A percentile compares a stretch with the other conserved stretches of the same genome.
These are phyloP conservation scores for Rhadina sibilatrix DNA, from an alignment of 2,113 vertebrate genomes.

Conservation along the genomic window DNA sequence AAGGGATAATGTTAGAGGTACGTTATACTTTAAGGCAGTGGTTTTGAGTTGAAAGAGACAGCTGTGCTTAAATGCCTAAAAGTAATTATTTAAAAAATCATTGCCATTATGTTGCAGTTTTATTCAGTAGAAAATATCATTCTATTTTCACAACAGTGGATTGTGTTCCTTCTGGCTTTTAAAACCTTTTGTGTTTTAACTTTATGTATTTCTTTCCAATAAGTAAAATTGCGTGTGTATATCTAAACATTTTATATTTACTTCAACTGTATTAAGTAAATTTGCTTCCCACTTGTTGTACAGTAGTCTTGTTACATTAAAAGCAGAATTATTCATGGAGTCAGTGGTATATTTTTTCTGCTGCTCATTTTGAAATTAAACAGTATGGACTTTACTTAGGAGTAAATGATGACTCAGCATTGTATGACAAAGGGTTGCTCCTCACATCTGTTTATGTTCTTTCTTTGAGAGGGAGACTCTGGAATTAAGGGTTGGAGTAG, in stretches of 20 bases:
- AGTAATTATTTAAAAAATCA: constrained; percentile 42
- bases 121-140: constrained; percentile 8
- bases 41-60: constrained; percentile 28
- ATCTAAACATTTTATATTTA: constrained; percentile 65
- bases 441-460: background rate
- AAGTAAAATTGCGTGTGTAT: constrained; percentile 23
- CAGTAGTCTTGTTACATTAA: constrained; percentile 66
- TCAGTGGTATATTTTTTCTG: background rate
- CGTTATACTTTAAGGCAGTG: background rate
- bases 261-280: constrained; percentile 56
- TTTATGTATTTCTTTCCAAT: constrained; percentile 53
- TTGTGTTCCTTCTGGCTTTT: constrained; percentile 39
- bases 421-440: too few species aligned
- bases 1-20: background rate
- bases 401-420: background rate
- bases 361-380: background rate
- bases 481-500: background rate
- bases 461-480: background rate
- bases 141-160: constrained; percentile 7
- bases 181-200: constrained; percentile 22
- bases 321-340: constrained; percentile 32
- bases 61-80: constrained; percentile 38
- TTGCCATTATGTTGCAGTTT: constrained; percentile 39
- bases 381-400: rapidly evolving
- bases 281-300: constrained; percentile 54